Base-by-base conservation (phyloP, 1,140 invertebrate species). In the Trichonephila inaurata region DNA sequence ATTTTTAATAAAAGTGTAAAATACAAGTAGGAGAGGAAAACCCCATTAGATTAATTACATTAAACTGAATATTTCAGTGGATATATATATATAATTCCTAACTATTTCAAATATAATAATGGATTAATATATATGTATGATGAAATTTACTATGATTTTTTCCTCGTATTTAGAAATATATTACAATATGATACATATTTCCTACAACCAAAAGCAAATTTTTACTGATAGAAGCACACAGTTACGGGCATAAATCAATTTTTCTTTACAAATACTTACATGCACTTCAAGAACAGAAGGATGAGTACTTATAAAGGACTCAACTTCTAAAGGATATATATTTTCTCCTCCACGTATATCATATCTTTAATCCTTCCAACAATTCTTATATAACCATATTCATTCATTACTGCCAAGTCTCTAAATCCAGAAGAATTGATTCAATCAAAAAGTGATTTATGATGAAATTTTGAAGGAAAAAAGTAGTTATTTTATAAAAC, bases 261-360 rank as follows among this genome's bases (percentile, higher is more conserved):
- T 58, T 33, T 44, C 3, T 19, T 44, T 60, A 44, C 72, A 44
- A 51, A 94, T 19, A 94, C 87, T 94, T 86, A 95, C 94, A 77
- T 95, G 82, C 7, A 58, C 94, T 24, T 95, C 94, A 10, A 51
- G 72, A 51, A 95, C 44, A 58, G 88, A 96, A 0, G 98, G 98
- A 96, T 99, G 98, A 21, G 96, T 96, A 95, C 97, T 97, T 0
- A 98, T 95, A 94, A 98, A 97, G 94, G 98, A 97, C 96, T 99
- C 98, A 91, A 99, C 97, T 96, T 99, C 98, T 66, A 97, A 97
- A 0, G 98, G 98, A 95, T 97, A 98, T 89, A 99, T 97, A 95
- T 99, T 99, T 96, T 99, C 98, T 58, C 98, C 98, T 81, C 98
- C 98, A 92, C 98, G 96, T 61, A 98, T 99, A 99, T 97, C 96